Evolutionary conservation across 1,140 invertebrate species (phyloP).

Genomic region (Lasioglossum albipes): DNA sequence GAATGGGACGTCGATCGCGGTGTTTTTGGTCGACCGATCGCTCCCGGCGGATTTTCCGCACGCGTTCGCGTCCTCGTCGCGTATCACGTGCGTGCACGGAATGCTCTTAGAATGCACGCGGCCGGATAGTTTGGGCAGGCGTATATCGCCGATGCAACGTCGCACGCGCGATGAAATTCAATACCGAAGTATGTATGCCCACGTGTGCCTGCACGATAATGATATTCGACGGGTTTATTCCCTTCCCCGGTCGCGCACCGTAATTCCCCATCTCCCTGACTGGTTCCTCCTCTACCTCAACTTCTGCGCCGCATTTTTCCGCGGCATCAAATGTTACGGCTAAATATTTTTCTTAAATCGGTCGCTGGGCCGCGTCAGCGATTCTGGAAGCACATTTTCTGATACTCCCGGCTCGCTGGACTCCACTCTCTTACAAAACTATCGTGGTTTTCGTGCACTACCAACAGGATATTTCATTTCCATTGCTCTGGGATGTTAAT

Average conservation of each 20-base stretch:
- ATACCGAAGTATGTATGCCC: slow-evolving; percentile 47
- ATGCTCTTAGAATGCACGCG: slow-evolving; percentile 48
- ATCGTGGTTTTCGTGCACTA: too few relatives aligned
- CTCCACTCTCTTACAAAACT: too few relatives aligned
- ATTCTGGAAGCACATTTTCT: too few relatives aligned
- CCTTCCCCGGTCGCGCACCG: slow-evolving; percentile 23
- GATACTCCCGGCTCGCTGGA: too few relatives aligned
- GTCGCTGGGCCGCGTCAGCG: not conserved
- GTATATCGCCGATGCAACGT: slow-evolving; percentile 46
- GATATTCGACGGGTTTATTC: slow-evolving; percentile 55
- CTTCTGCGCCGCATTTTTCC: not conserved
- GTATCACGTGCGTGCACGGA: slow-evolving; percentile 45
- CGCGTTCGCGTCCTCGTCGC: not conserved
- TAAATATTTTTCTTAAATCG: slow-evolving; percentile 5
- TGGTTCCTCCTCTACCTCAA: not conserved
- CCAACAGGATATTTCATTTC: too few relatives aligned
- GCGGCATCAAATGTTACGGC: not conserved
- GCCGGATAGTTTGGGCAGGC: slow-evolving; percentile 13
- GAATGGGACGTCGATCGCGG: not conserved
- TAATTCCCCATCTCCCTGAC: not conserved
- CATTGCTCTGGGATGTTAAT: too few relatives aligned
- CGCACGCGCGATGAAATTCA: slow-evolving; percentile 58
- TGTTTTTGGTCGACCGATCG: slow-evolving; percentile 14
- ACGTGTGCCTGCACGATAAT: slow-evolving; percentile 48
- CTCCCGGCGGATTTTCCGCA: not conserved